phyloP scores from a whole-genome alignment of 2,888 invertebrate genomes.

The Pterostichus madidus region DNA sequence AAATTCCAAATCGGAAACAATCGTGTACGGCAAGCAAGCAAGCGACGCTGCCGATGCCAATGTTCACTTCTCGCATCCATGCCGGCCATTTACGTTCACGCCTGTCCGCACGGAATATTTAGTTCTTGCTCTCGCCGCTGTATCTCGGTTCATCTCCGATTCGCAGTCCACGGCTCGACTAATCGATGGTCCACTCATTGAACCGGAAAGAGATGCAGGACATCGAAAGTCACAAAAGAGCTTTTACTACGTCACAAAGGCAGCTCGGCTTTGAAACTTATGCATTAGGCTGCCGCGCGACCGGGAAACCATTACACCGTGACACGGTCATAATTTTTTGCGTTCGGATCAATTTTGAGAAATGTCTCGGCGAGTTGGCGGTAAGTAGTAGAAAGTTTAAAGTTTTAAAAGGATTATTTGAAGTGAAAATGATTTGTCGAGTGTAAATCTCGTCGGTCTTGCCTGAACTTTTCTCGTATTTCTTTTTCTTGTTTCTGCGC shows the following conservation, averaged over 20 bases:
- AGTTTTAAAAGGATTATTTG: slow-evolving; percentile 67
- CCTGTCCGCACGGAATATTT: slow-evolving; percentile 53
- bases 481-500: slow-evolving; percentile 61
- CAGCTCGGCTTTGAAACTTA: slow-evolving; percentile 57
- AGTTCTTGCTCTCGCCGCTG: slow-evolving; percentile 1
- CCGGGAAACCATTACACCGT: slow-evolving; percentile 37
- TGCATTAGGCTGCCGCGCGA: slow-evolving; percentile 54
- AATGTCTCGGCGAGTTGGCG: slow-evolving; percentile 57
- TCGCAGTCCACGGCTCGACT: slow-evolving; percentile 6
- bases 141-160: slow-evolving; percentile 52
- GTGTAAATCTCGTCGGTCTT: slow-evolving; percentile 58
- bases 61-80: neutral
- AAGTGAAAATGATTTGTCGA: slow-evolving; percentile 67
- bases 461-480: slow-evolving; percentile 57
- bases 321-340: slow-evolving; percentile 60
- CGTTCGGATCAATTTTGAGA: slow-evolving; percentile 62
- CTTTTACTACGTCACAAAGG: slow-evolving; percentile 59
- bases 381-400: slow-evolving; percentile 60
- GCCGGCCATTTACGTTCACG: slow-evolving; percentile 43
- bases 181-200: slow-evolving; percentile 59
- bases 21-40: slow-evolving; percentile 13
- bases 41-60: neutral
- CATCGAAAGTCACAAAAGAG: slow-evolving; percentile 65
- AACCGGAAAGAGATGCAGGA: slow-evolving; percentile 63
- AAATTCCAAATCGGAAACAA: slow-evolving; percentile 51